These are phyloP conservation scores for Caradrina clavipalpis DNA, from an alignment of 2,888 invertebrate genomes.

Conservation along the genomic window DNA sequence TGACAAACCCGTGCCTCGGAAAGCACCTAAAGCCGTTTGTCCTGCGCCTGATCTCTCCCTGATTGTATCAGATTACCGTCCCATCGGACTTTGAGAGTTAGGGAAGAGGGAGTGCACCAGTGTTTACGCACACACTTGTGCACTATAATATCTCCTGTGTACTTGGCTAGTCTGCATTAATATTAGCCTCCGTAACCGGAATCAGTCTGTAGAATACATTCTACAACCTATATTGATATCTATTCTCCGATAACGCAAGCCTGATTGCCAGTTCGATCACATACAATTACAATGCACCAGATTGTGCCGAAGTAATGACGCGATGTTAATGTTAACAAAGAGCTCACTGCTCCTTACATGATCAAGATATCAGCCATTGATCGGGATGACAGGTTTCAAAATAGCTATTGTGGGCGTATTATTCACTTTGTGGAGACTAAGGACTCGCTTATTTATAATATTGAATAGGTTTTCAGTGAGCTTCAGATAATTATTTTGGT, in stretches of 20 bases:
- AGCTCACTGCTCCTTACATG: constrained; percentile 50
- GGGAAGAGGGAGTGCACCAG: no score
- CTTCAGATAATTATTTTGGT: neutral
- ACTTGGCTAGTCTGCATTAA: no score
- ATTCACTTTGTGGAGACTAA: constrained; percentile 5
- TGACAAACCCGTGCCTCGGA: no score
- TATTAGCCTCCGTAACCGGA: no score
- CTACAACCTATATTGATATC: neutral
- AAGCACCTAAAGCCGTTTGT: no score
- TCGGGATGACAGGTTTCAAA: constrained; percentile 37
- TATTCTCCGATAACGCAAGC: constrained; percentile 18
- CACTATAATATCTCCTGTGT: no score
- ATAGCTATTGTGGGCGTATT: constrained; percentile 26
- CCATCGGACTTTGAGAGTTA: no score
- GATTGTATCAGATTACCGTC: no score
- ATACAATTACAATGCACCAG: constrained; percentile 40
- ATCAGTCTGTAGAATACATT: no score
- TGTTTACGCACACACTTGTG: no score
- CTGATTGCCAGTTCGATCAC: constrained; percentile 30
- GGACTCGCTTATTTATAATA: neutral
- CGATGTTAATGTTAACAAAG: constrained; percentile 45
- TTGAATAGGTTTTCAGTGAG: neutral
- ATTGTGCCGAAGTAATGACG: constrained; percentile 45
- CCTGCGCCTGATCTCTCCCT: no score
- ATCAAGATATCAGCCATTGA: constrained; percentile 48